Percentiles rank a stretch among this genome's conserved stretches.
These are phyloP conservation scores for Ophraella communa DNA, from an alignment of 2,888 invertebrate species.

Conservation along the genomic window DNA sequence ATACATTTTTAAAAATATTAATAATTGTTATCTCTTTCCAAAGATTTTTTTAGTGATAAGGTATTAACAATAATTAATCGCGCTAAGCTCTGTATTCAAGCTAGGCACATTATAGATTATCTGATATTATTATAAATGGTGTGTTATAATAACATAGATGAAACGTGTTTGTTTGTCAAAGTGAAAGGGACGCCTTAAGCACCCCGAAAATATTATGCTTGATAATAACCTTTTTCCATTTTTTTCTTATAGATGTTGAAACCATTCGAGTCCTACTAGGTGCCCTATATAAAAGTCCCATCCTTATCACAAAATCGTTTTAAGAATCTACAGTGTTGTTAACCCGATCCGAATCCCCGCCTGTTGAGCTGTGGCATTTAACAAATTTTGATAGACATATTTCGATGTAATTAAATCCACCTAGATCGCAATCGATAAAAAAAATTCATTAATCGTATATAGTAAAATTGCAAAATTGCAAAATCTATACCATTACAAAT, in stretches of 20 bases:
- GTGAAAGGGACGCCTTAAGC: conserved; percentile 40
- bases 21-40: conserved; percentile 62
- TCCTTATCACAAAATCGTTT: conserved; percentile 41
- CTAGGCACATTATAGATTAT: conserved; percentile 49
- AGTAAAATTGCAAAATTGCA: no score
- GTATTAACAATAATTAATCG: conserved; percentile 53
- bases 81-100: conserved; percentile 55
- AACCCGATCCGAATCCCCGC: conserved; percentile 41
- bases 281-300: conserved; percentile 25
- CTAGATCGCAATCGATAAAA: conserved; percentile 34
- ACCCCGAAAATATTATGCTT: conserved; percentile 40
- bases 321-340: conserved; percentile 51
- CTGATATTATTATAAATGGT: conserved; percentile 43
- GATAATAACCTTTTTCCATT: conserved; percentile 48
- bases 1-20: conserved; percentile 60
- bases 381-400: conserved; percentile 56
- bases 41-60: conserved; percentile 61
- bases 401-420: conserved; percentile 50
- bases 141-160: conserved; percentile 38
- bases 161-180: conserved; percentile 42
- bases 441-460: not conserved
- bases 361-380: conserved; percentile 58
- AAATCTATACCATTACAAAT: no score
- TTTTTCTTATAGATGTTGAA: conserved; percentile 55
- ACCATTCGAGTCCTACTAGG: conserved; percentile 49